phyloP scores from a whole-genome alignment of 2,797 vertebrate species.

The Rhyacichthys aspro region DNA sequence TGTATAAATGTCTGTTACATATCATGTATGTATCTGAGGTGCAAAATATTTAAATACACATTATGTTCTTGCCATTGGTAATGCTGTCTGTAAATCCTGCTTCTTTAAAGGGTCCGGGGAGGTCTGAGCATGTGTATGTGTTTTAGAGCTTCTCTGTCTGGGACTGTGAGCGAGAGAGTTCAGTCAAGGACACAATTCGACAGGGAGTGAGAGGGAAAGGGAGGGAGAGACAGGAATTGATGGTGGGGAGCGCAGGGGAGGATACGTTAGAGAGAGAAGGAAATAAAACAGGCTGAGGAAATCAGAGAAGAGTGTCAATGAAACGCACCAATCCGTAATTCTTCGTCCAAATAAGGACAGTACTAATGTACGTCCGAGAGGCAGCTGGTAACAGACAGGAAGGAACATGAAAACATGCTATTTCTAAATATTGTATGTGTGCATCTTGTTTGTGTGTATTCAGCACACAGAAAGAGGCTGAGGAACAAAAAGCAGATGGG shows the following conservation, averaged over 20 bases:
- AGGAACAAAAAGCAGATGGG: constrained; percentile 70
- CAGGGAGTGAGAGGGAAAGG: constrained; percentile 67
- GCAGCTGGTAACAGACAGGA: constrained; percentile 28
- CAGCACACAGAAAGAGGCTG: constrained; percentile 39
- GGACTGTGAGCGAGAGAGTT: constrained; percentile 68
- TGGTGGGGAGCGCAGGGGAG: constrained; percentile 50
- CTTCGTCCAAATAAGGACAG: constrained; percentile 58
- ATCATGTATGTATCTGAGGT: constrained; percentile 88
- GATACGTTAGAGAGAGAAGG: constrained; percentile 57
- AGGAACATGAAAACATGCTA: constrained; percentile 40
- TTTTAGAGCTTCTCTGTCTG: constrained; percentile 65
- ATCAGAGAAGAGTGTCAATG: constrained; percentile 62
- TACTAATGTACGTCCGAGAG: constrained; percentile 21
- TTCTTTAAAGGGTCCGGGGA: constrained; percentile 58
- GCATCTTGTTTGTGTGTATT: constrained; percentile 48
- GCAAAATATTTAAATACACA: constrained; percentile 91
- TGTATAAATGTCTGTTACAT: constrained; percentile 90
- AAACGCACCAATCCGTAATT: constrained; percentile 44
- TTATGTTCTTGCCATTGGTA: constrained; percentile 88
- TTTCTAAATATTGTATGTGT: constrained; percentile 57
- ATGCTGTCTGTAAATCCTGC: constrained; percentile 65
- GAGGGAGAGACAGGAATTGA: constrained; percentile 64
- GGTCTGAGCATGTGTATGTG: constrained; percentile 42
- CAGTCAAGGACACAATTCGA: constrained; percentile 75
- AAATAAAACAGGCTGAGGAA: constrained; percentile 67